Conservation (phyloP, 2,888 invertebrate species). For the Xiphydria camelus region DNA sequence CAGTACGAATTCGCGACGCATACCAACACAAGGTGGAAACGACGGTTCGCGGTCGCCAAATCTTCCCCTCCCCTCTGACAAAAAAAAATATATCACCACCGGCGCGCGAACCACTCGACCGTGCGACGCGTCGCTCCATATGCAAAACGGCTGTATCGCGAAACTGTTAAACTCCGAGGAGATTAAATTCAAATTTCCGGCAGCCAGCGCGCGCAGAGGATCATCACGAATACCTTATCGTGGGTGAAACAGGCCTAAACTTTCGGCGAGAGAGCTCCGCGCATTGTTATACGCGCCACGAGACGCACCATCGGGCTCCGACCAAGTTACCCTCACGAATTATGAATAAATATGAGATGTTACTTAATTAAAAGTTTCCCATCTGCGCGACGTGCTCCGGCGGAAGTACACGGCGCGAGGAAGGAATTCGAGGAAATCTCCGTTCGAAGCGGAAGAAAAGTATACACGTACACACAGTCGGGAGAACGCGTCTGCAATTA, state of each 20-base stretch:
- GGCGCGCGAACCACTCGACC: too few species aligned
- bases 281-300: slow-evolving; percentile 8
- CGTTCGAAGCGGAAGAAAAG: too few species aligned
- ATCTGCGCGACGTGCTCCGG: too few species aligned
- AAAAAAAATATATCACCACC: too few species aligned
- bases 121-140: not conserved
- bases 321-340: slow-evolving; percentile 1
- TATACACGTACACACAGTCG: too few species aligned
- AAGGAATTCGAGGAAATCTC: too few species aligned
- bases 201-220: slow-evolving; percentile 6
- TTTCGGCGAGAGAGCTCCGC: not conserved
- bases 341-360: slow-evolving; percentile 34
- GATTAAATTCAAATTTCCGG: slow-evolving; percentile 1
- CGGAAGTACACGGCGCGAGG: too few species aligned
- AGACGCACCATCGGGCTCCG: slow-evolving; percentile 6
- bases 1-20: too few species aligned
- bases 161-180: slow-evolving; percentile 3
- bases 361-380: slow-evolving; percentile 29
- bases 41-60: too few species aligned
- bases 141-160: slow-evolving; percentile 9
- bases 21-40: too few species aligned
- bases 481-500: too few species aligned
- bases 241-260: slow-evolving; percentile 4
- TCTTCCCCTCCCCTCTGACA: too few species aligned
- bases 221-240: slow-evolving; percentile 21